Evolutionary conservation across 2,888 invertebrate species (phyloP).

Genomic region (Eulithis prunata): DNA sequence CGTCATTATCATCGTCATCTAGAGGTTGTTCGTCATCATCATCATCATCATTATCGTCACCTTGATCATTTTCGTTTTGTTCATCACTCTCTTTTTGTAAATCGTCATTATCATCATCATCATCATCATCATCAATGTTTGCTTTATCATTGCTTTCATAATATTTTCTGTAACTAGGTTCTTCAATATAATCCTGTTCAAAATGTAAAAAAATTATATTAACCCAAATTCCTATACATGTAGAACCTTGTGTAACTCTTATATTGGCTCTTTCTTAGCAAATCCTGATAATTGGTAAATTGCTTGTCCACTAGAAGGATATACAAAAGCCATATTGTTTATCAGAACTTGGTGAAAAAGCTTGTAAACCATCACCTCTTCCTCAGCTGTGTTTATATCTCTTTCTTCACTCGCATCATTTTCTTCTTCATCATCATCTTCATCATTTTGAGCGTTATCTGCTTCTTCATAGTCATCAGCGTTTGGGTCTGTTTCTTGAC

Average conservation of each 20-base stretch:
- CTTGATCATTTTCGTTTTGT: constrained; percentile 50
- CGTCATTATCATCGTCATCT: constrained; percentile 41
- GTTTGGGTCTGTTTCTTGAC: constrained; percentile 47
- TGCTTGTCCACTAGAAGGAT: background rate
- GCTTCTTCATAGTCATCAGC: constrained; percentile 43
- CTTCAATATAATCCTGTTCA: constrained; percentile 49
- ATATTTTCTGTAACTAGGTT: constrained; percentile 48
- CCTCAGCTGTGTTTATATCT: constrained; percentile 47
- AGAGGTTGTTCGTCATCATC: constrained; percentile 39
- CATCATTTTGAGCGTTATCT: constrained; percentile 43
- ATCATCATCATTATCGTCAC: constrained; percentile 38
- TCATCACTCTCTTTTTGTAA: constrained; percentile 52
- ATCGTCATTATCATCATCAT: constrained; percentile 50
- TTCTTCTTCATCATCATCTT: constrained; percentile 50
- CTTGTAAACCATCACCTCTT: constrained; percentile 44
- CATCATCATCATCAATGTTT: constrained; percentile 43
- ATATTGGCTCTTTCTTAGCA: background rate
- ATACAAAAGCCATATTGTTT: background rate
- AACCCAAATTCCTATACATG: too few relatives aligned
- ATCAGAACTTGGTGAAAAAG: background rate
- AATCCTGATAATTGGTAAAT: constrained; percentile 1
- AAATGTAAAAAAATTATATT: constrained; percentile 18
- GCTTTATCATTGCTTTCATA: constrained; percentile 39
- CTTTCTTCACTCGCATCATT: constrained; percentile 47
- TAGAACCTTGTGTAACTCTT: background rate